Base-by-base conservation (phyloP, 2,113 vertebrate genomes). In the Tetrax tetrax region DNA sequence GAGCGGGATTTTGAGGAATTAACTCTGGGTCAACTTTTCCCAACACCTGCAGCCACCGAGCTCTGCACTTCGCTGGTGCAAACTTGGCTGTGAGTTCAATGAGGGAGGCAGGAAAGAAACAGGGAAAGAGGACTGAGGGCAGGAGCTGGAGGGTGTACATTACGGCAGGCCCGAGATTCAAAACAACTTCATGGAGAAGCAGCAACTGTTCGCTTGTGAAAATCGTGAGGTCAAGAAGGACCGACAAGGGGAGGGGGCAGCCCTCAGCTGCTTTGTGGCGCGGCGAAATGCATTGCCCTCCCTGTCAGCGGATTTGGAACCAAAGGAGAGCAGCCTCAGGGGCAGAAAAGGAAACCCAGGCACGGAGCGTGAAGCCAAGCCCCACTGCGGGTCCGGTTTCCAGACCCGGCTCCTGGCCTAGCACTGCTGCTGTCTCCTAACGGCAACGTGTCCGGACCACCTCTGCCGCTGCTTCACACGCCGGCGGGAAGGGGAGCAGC, bases 381-480 rank as follows among this genome's bases (percentile, higher is more conserved):
- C 68, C 48, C 33, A 9, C 5, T 53, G 16, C 15, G 25, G 21
- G 35, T 31, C 63, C 8, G 5, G 17, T 3, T 61, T 31, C 27
- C 54, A 81, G 45, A 19, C 9, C 20, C 3, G 2, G 84, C 68
- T 7, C 63, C 45, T 13, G 15, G 75, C 59, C 18, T 43, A 12
- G 64, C 70, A 21, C 45, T 41, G 33, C 41, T 74, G 66, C 60
- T 35, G 10, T 12, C 37, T 50, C 47, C 70, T 23, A 21, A 56
- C 27, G 35, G 12, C 11, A 41, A 6, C 0, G 0, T 2, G 31
- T 7, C 64, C 71, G 43, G 50, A 18, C 22, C 15, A 16, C 0
- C 43, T 18, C 41, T 25, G 8, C 35, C 14, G 35, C 63, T 38
- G 35, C 41, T 43, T 11, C 29, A 7, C 56, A 4, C 0, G 7